phyloP scores from a whole-genome alignment of 2,888 invertebrate species.

The Acanthopleura granulata region DNA sequence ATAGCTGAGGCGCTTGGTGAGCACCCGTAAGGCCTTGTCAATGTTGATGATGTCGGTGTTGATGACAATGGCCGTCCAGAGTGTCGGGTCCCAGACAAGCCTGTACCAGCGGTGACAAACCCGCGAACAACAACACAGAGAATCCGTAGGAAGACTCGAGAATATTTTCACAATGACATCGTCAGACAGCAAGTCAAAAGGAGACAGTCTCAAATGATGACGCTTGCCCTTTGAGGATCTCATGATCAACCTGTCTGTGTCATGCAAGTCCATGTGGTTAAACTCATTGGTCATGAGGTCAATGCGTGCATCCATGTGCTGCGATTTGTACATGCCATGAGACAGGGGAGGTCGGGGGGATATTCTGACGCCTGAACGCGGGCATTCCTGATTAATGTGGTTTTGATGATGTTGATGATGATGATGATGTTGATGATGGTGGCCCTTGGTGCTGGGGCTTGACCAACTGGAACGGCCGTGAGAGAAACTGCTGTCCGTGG shows the following conservation, averaged over 20 bases:
- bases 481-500: constrained; percentile 42
- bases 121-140: constrained; percentile 80
- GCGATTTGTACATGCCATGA: constrained; percentile 17
- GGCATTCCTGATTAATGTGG: not conserved
- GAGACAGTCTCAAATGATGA: constrained; percentile 41
- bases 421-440: not conserved
- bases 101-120: constrained; percentile 84
- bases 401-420: not conserved
- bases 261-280: constrained; percentile 41
- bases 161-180: constrained; percentile 80
- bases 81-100: constrained; percentile 82
- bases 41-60: constrained; percentile 76
- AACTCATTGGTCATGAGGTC: constrained; percentile 34
- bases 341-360: not conserved
- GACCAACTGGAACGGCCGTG: constrained; percentile 15
- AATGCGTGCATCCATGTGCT: constrained; percentile 24
- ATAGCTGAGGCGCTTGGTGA: constrained; percentile 78
- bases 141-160: constrained; percentile 79
- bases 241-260: constrained; percentile 41
- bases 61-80: constrained; percentile 81
- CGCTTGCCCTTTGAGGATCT: constrained; percentile 39
- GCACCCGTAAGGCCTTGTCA: constrained; percentile 75
- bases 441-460: constrained; percentile 2
- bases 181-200: constrained; percentile 74
- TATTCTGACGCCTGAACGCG: constrained; percentile 21